These are phyloP conservation scores for Hemibagrus guttatus DNA, from an alignment of 2,797 vertebrate species.

Conservation along the genomic window DNA sequence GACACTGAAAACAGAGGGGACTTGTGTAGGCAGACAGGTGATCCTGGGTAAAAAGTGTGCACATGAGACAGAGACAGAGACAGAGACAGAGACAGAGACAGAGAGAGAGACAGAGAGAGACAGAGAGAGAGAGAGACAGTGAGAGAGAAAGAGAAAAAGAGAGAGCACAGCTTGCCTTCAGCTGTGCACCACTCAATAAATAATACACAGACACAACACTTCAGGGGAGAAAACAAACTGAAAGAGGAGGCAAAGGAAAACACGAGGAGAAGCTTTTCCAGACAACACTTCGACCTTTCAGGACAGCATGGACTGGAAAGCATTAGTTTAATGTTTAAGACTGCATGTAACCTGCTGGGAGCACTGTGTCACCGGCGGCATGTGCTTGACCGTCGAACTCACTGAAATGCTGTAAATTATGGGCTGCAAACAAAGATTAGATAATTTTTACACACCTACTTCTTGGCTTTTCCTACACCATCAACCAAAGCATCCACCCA, in stretches of 20 bases:
- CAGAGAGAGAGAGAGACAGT: background rate
- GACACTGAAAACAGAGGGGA: conserved; percentile 33
- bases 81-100: background rate
- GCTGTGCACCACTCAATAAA: conserved; percentile 15
- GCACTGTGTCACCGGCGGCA: background rate
- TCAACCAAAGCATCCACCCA: no score
- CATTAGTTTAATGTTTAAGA: background rate
- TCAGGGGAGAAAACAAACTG: conserved; percentile 14
- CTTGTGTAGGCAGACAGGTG: conserved; percentile 51
- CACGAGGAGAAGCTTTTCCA: background rate
- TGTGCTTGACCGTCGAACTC: background rate
- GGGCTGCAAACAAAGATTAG: background rate
- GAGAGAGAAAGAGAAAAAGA: background rate
- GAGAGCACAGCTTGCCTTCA: background rate
- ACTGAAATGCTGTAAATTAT: background rate
- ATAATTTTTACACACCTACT: background rate
- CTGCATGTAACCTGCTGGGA: background rate
- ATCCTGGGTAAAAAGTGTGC: background rate
- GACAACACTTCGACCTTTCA: background rate
- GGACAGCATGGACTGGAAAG: background rate
- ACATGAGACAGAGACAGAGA: rapidly evolving
- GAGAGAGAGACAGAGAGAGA: no score
- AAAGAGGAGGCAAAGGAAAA: background rate
- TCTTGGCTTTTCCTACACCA: background rate
- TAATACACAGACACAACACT: conserved; percentile 32